Evolutionary conservation across 2,113 vertebrate genomes (phyloP), one percentile per base, ranked within the genome.

Genomic region (Callipepla squamata): DNA sequence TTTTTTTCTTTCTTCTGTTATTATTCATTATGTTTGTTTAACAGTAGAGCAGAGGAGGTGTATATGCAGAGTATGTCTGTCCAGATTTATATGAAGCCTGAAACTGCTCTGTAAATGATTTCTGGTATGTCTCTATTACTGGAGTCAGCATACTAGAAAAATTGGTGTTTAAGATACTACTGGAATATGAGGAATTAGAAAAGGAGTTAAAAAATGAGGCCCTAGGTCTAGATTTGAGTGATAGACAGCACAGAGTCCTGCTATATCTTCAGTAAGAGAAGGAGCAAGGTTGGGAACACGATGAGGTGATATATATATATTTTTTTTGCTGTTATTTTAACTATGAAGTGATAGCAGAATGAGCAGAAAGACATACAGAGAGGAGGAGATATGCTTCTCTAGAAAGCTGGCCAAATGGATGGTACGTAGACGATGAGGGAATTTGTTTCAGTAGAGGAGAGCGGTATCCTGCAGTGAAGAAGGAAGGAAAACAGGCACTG

Each of bases 361-460:
- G 47, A 87, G 34, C 15, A 57, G 36, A 70, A 69, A 48, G 19
- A 11, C 0, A 2, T 14, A 13, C 59, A 55, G 38, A 68, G 74
- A 67, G 45, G 62, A 45, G 42, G 38, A 21, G 73, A 55, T 34
- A 50, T 32, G 13, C 62, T n/a, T 65, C 68, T 42, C 25, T 16
- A 10, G 48, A 59, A 68, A 32, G 21, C 51, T 66, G 30, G n/a
- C 19, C 13, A 20, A 47, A 34, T 34, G 38, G 32, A 40, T 44
- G 77, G 36, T 25, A 15, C n/a, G 28, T 69, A 75, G 66, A 74
- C 45, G 57, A 28, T 55, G 38, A 77, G 63, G 44, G 77, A 73
- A 21, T 25, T 8, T 0, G 0, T 22, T 77, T 77, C 0, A 0
- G 5, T 48, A 59, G 63, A 58, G 32, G n/a, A 55, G 44, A 25